Percentiles rank a stretch among this genome's conserved stretches.
These are phyloP conservation scores for Eremobia ochroleuca DNA, from an alignment of 2,888 invertebrate species.

Conservation along the genomic window DNA sequence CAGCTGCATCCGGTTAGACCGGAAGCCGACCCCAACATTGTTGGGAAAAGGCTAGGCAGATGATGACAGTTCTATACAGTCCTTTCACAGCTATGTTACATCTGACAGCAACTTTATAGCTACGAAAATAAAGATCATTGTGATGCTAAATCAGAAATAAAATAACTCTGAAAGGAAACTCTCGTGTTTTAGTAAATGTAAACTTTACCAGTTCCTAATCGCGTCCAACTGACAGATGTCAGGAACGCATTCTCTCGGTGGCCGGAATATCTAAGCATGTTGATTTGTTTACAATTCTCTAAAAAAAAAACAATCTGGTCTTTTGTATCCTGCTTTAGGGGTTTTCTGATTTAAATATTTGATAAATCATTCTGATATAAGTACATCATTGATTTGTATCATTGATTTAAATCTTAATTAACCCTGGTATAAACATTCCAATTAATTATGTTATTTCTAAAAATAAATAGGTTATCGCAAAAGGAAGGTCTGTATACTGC, in stretches of 20 bases:
- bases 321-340: conserved; percentile 20
- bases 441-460: neutral
- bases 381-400: conserved; percentile 32
- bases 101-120: neutral
- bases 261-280: neutral
- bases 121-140: neutral
- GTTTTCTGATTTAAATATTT: conserved; percentile 11
- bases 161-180: neutral
- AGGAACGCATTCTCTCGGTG: neutral
- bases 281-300: neutral
- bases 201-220: neutral
- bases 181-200: too few species aligned
- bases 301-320: neutral
- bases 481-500: neutral
- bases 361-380: conserved; percentile 13
- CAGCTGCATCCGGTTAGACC: too few species aligned
- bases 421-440: neutral
- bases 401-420: conserved; percentile 27
- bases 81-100: neutral
- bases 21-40: too few species aligned
- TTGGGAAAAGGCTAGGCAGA: too few species aligned
- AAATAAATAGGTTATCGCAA: conserved; percentile 1
- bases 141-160: too few species aligned
- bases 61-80: neutral
- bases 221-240: too few species aligned